A percentile compares a stretch with the other conserved stretches of the same genome.
These are phyloP conservation scores for Cinclus cinclus DNA, from an alignment of 2,113 vertebrate genomes.

Conservation along the genomic window DNA sequence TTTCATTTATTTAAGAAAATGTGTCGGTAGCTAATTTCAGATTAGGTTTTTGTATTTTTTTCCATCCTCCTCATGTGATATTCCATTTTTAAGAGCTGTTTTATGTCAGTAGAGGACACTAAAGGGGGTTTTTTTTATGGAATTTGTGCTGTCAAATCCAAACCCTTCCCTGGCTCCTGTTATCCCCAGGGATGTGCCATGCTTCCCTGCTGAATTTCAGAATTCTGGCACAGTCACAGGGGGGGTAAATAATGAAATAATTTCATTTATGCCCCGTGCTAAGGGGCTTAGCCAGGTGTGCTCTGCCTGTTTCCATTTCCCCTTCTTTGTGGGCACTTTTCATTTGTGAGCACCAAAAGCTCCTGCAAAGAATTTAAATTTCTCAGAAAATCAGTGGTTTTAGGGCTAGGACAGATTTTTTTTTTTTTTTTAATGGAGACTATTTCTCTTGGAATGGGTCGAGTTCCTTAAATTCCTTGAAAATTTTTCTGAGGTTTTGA, in stretches of 20 bases:
- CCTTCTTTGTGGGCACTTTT: background rate
- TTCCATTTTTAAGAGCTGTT: background rate
- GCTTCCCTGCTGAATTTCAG: background rate
- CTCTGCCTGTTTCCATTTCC: background rate
- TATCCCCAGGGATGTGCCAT: conserved; percentile 1
- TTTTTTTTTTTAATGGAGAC: background rate
- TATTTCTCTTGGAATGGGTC: background rate
- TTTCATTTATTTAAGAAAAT: background rate
- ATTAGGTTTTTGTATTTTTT: background rate
- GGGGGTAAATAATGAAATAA: background rate
- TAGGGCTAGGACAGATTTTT: background rate
- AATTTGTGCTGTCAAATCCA: background rate
- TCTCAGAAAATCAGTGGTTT: background rate
- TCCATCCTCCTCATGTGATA: background rate
- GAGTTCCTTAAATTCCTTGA: background rate
- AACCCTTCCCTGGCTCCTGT: background rate
- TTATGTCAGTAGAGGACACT: background rate
- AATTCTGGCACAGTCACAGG: background rate
- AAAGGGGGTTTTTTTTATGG: background rate
- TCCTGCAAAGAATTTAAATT: background rate
- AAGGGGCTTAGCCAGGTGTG: background rate
- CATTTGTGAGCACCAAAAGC: background rate
- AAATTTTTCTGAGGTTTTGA: background rate
- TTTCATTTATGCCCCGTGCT: background rate
- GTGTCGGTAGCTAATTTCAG: background rate